phyloP scores from a whole-genome alignment of 2,113 vertebrate genomes.

The Abramis brama region DNA sequence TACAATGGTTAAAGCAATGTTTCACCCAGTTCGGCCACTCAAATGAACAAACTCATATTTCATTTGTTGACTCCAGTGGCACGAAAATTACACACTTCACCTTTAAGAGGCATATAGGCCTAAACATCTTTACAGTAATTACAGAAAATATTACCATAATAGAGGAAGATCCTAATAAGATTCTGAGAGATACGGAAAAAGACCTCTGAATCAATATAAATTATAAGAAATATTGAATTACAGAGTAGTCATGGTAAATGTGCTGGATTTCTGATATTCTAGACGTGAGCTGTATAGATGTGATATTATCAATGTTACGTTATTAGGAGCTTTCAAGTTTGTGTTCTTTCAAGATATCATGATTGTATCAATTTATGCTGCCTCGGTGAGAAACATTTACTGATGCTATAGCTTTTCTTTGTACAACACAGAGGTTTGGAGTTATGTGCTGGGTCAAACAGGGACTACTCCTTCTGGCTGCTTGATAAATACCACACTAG shows the following conservation, averaged over 20 bases:
- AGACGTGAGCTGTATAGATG: background rate
- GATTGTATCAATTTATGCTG: constrained; percentile 20
- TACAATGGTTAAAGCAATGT: background rate
- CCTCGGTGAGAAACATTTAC: constrained; percentile 23
- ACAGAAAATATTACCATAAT: background rate
- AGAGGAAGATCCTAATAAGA: background rate
- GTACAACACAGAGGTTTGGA: constrained; percentile 26
- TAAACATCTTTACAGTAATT: background rate
- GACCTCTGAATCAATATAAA: too few relatives aligned
- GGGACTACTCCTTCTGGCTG: constrained; percentile 32
- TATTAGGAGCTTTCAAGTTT: background rate
- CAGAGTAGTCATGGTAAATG: background rate
- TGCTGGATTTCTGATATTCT: constrained; percentile 1
- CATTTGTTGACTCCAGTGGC: background rate
- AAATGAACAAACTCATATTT: background rate
- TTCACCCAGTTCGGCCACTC: too few relatives aligned
- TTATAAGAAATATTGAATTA: background rate
- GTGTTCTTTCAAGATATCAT: constrained; percentile 12
- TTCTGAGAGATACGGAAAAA: background rate
- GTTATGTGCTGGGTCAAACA: constrained; percentile 38
- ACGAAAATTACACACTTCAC: background rate
- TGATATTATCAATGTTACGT: constrained; percentile 1
- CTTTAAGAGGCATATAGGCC: background rate
- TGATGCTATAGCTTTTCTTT: constrained; percentile 30
- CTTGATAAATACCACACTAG: constrained; percentile 39